These are phyloP conservation scores for Lithobates pipiens DNA, from an alignment of 2,797 vertebrate species.

Conservation along the genomic window DNA sequence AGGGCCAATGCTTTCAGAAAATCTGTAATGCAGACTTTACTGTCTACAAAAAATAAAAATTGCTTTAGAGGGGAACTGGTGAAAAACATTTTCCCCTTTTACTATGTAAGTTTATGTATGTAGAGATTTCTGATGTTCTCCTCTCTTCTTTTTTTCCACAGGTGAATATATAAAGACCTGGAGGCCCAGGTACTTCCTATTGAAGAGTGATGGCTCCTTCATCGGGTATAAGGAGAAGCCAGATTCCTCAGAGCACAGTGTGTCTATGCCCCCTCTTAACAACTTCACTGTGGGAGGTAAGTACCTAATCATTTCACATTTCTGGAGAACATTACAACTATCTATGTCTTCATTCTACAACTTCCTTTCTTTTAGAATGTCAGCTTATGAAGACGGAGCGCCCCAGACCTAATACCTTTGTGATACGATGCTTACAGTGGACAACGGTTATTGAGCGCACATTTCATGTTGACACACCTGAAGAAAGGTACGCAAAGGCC, in stretches of 20 bases:
- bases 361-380: conserved; percentile 78
- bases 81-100: too few relatives aligned
- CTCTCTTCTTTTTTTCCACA: conserved; percentile 61
- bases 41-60: too few relatives aligned
- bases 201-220: conserved; percentile 94
- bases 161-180: conserved; percentile 96
- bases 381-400: conserved; percentile 96
- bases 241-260: conserved; percentile 82
- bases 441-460: conserved; percentile 94
- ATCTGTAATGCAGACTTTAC: too few relatives aligned
- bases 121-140: not conserved
- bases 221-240: conserved; percentile 95
- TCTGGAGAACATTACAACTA: not conserved
- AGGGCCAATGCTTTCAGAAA: too few relatives aligned
- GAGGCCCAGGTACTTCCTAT: conserved; percentile 93
- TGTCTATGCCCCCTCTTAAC: conserved; percentile 86
- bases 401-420: conserved; percentile 91
- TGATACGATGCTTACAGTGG: conserved; percentile 97
- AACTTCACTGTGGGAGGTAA: conserved; percentile 94
- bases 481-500: conserved; percentile 80
- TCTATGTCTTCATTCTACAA: not conserved
- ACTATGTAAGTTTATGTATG: not conserved
- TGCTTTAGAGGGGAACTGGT: too few relatives aligned
- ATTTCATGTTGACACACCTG: conserved; percentile 90
- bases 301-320: conserved; percentile 19